Base-by-base conservation (phyloP, 2,888 invertebrate species). In the Eupelmus urozonus region DNA sequence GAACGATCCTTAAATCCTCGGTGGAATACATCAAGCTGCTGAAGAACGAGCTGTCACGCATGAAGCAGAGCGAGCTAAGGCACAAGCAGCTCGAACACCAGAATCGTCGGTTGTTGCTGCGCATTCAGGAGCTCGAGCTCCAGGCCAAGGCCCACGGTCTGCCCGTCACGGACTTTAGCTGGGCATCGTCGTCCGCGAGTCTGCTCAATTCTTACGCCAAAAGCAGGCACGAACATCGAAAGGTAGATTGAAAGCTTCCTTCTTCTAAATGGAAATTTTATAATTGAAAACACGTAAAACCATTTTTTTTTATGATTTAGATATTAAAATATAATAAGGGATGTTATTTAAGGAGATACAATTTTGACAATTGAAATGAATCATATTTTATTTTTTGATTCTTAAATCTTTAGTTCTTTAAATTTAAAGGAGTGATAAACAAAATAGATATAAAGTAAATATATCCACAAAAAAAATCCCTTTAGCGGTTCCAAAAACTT, bases 1-100 rank as follows among this genome's bases (percentile, higher is more conserved):
- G 99, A 16, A 98, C 98, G 1, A 99, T 99, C 82, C 91, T 99
- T n/a, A 98, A 98, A 90, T 98, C 98, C 51, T 97, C 98, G 9
- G 98, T 98, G 72, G 98, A 99, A 90, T 99, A 98, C 89, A 98
- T 99, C 85, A 95, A 96, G 89, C 94, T 96, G 81, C 90, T 99
- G 75, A 95, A 91, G 87, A 93, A 92, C 85, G 93, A 94, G 89
- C 92, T 95, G 76, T 93, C 94, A 73, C 92, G 94, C 83, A 91
- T 96, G 82, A 94, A 95, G 84, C 94, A 95, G 84, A 92, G 94
- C 83, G 96, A 97, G 86, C 93, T 93, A 79, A 92, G 95, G 81
- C 92, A 96, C 84, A 94, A 95, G 82, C 94, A 96, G 89, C 93
- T 96, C 75, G 97, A 97, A 87, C 90, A 94, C 81, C 94, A 96